Conservation (phyloP, 2,797 vertebrate genomes). For the Percopsis omiscomaycus region DNA sequence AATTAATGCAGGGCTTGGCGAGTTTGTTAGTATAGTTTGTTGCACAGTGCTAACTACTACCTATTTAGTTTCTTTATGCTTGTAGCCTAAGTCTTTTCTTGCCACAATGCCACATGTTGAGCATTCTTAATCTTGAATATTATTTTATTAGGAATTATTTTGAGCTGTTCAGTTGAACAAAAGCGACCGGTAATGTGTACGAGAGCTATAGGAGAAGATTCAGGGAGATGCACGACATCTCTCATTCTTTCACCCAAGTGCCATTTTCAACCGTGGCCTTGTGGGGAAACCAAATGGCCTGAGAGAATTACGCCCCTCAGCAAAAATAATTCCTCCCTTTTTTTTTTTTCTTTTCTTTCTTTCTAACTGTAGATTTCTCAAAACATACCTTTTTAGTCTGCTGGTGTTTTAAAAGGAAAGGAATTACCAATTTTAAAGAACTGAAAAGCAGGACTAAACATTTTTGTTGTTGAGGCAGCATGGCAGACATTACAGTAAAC, state of each 20-base stretch:
- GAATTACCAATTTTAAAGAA: constrained; percentile 4
- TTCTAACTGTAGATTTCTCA: constrained; percentile 23
- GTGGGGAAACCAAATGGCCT: constrained; percentile 18
- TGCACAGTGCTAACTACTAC: neutral
- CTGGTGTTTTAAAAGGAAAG: constrained; percentile 25
- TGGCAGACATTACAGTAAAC: constrained; percentile 32
- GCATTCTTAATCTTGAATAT: constrained; percentile 8
- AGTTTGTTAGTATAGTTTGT: too few species aligned
- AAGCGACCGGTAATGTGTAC: neutral
- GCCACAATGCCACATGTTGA: constrained; percentile 1
- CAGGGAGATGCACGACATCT: constrained; percentile 12
- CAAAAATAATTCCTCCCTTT: constrained; percentile 26
- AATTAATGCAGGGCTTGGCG: neutral
- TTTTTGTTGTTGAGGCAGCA: constrained; percentile 31
- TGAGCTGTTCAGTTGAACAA: constrained; percentile 15
- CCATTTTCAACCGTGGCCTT: constrained; percentile 43
- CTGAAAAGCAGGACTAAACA: constrained; percentile 11
- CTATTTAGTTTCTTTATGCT: neutral
- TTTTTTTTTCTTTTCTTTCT: too few species aligned
- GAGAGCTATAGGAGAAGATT: constrained; percentile 1
- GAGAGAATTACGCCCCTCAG: constrained; percentile 29
- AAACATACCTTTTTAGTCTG: constrained; percentile 27
- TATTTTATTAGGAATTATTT: neutral
- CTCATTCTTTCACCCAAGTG: constrained; percentile 32
- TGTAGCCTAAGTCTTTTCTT: neutral